Base-by-base conservation (phyloP, 2,113 vertebrate species). In the Gallinago paraguaiae region DNA sequence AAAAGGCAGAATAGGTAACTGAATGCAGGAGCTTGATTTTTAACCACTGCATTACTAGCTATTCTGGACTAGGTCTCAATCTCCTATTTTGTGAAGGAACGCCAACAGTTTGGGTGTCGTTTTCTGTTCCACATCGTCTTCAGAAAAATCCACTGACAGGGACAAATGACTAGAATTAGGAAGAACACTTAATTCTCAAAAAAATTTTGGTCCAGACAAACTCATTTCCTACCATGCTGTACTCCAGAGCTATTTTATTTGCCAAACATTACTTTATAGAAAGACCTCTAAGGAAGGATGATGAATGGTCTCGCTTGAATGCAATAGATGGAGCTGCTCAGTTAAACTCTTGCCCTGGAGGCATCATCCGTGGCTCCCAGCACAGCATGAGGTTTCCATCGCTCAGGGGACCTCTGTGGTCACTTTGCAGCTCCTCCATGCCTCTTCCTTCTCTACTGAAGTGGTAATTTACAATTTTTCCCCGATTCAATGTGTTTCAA, bases 51-150 rank as follows among this genome's bases (percentile, higher is more conserved):
- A 9, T 15, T 17, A 23, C 23, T 25, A 50, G 5, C n/a, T 41
- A 1, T 8, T 54, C 53, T 10, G 25, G 17, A 3, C 9, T 12
- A 28, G 19, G 11, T 54, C 37, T 83, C 50, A 57, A 19, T 22
- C 63, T 59, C 18, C 1, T n/a, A 11, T 77, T 37, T 64, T 57
- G 5, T 31, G 70, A 39, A 39, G 48, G 67, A 76, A 45, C 1
- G 0, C 10, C 53, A 80, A 9, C 17, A 31, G 18, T 12, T 53
- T 11, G 11, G 4, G 1, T 27, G n/a, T 17, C 9, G 13, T 67
- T 23, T 59, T 59, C 31, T 46, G 19, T 24, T 88, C 51, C 46
- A 67, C 24, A 2, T 8, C 61, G 37, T 71, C 64, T 28, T n/a
- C 39, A 56, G 53, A 33, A 80, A 67, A 64, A 39, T 11, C 64